These are phyloP conservation scores for Psylliodes chrysocephalus DNA, from an alignment of 2,888 invertebrate genomes.

Conservation along the genomic window DNA sequence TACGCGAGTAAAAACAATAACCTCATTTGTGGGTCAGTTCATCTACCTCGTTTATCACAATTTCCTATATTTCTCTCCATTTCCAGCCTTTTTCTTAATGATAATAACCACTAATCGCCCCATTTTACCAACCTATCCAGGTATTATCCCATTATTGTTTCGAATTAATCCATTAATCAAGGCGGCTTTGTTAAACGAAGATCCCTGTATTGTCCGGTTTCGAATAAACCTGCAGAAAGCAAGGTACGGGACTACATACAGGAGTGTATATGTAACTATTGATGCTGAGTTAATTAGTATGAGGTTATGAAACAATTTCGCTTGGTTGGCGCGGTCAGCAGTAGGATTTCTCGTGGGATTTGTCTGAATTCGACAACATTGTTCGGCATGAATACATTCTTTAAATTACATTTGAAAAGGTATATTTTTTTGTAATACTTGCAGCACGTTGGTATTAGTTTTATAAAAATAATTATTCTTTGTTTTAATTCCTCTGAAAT, in stretches of 20 bases:
- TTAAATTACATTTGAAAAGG: no score
- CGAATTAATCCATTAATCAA: slow-evolving; percentile 34
- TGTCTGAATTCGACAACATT: neutral
- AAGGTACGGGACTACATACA: slow-evolving; percentile 8
- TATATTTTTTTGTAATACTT: no score
- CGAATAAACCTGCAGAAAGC: slow-evolving; percentile 11
- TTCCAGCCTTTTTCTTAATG: slow-evolving; percentile 7
- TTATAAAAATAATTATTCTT: no score
- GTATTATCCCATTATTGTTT: slow-evolving; percentile 30
- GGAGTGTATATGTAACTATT: neutral
- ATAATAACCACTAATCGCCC: slow-evolving; percentile 22
- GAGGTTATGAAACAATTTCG: neutral
- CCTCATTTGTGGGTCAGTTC: neutral
- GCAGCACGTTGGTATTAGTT: no score
- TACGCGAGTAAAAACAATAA: no score
- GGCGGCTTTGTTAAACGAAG: slow-evolving; percentile 25
- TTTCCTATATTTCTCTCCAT: neutral
- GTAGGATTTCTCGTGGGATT: neutral
- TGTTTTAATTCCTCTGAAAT: no score
- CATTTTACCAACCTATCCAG: slow-evolving; percentile 14
- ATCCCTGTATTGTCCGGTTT: slow-evolving; percentile 15
- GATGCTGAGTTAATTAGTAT: slow-evolving; percentile 1
- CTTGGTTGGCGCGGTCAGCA: neutral
- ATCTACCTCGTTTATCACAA: slow-evolving; percentile 10
- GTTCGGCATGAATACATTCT: no score